These are phyloP conservation scores for Drosophila malerkotliana DNA, from an alignment of 1,140 invertebrate genomes.

Conservation along the genomic window DNA sequence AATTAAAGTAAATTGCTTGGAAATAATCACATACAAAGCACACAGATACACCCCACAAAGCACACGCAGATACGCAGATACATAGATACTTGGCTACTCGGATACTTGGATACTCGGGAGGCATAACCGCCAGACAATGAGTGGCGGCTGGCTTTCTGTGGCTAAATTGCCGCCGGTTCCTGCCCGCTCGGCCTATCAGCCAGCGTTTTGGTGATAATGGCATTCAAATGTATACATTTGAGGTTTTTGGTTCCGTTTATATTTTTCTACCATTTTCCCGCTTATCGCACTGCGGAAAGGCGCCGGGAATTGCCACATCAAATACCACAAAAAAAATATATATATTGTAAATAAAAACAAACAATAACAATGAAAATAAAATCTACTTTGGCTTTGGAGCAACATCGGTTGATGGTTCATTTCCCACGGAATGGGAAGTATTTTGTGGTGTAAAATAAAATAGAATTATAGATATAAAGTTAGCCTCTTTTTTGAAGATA, in stretches of 20 bases:
- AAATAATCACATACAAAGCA: constrained; percentile 59
- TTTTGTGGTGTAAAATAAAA: neutral
- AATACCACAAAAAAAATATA: constrained; percentile 39
- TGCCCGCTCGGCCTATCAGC: constrained; percentile 47
- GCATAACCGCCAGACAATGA: constrained; percentile 66
- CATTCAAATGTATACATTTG: constrained; percentile 80
- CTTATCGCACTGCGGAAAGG: constrained; percentile 61
- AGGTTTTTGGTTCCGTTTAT: constrained; percentile 37
- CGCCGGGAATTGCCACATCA: constrained; percentile 72
- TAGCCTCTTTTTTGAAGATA: neutral
- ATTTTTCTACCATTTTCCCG: constrained; percentile 20
- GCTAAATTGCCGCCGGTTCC: constrained; percentile 45
- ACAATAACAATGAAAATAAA: constrained; percentile 61
- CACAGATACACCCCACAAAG: constrained; percentile 13
- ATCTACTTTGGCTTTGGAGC: constrained; percentile 39
- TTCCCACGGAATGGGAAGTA: constrained; percentile 16
- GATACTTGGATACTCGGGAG: constrained; percentile 1
- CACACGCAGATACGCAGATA: constrained; percentile 6
- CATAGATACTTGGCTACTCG: constrained; percentile 7
- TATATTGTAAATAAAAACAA: constrained; percentile 20
- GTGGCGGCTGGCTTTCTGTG: constrained; percentile 55
- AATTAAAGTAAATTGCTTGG: constrained; percentile 82
- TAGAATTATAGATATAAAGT: constrained; percentile 12
- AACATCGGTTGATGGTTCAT: constrained; percentile 16
- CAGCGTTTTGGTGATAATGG: constrained; percentile 67